Evolutionary conservation across 2,113 vertebrate species (phyloP).

Genomic region (Mohoua ochrocephala): DNA sequence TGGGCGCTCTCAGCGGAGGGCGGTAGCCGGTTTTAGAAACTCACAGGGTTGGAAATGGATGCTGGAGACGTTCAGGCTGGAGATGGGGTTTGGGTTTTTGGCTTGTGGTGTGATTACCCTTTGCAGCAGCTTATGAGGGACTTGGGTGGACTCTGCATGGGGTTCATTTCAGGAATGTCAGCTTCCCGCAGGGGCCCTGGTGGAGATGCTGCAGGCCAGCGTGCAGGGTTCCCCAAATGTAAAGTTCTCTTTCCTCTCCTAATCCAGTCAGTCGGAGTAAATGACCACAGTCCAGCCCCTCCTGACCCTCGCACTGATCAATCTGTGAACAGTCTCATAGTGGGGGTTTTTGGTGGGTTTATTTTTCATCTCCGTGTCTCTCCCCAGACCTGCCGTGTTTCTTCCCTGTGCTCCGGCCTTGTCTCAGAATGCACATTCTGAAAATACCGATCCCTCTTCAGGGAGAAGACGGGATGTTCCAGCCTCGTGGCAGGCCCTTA

Average conservation of each 20-base stretch:
- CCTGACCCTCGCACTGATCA: background rate
- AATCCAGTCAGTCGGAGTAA: background rate
- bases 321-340: background rate
- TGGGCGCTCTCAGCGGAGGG: fast-evolving
- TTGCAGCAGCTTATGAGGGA: background rate
- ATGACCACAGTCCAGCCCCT: background rate
- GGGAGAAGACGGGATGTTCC: background rate
- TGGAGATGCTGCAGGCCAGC: background rate
- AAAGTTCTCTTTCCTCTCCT: background rate
- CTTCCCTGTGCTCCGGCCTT: background rate
- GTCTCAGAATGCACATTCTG: background rate
- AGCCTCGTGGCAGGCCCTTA: background rate
- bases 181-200: fast-evolving
- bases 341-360: background rate
- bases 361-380: background rate
- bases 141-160: fast-evolving
- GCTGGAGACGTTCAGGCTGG: background rate
- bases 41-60: background rate
- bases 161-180: background rate
- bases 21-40: background rate
- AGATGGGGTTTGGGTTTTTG: background rate
- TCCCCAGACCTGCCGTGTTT: background rate
- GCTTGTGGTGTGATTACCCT: background rate
- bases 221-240: background rate
- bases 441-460: background rate